Percentiles rank a stretch among this genome's conserved stretches.
These are phyloP conservation scores for Setipinna tenuifilis DNA, from an alignment of 2,797 vertebrate genomes.

Conservation along the genomic window DNA sequence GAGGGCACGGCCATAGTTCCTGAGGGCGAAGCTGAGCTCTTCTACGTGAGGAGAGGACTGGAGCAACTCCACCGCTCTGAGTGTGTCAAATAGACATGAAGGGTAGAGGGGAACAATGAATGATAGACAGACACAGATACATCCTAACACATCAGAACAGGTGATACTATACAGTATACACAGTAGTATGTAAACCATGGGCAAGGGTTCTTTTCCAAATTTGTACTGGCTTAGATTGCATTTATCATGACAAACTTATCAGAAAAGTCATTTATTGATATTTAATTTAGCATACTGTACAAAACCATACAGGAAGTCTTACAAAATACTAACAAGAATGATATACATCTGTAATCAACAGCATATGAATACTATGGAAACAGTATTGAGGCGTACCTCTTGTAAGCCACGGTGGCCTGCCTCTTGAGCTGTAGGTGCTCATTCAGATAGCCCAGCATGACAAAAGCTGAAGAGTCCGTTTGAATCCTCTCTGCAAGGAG, in stretches of 20 bases:
- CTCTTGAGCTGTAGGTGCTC: conserved; percentile 87
- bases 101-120: background rate
- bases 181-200: no score
- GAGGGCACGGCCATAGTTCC: conserved; percentile 85
- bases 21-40: conserved; percentile 76
- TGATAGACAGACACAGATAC: conserved; percentile 13
- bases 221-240: no score
- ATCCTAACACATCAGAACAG: conserved; percentile 1
- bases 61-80: conserved; percentile 85
- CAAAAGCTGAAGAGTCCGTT: conserved; percentile 85
- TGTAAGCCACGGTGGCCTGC: conserved; percentile 86
- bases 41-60: conserved; percentile 73
- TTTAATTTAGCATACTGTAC: no score
- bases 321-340: background rate
- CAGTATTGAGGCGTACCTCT: conserved; percentile 74
- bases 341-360: background rate
- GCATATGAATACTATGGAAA: background rate
- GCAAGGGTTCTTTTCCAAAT: no score
- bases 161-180: background rate
- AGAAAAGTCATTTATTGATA: no score
- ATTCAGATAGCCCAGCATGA: conserved; percentile 93
- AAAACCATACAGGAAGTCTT: background rate
- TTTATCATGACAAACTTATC: no score
- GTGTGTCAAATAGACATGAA: conserved; percentile 35
- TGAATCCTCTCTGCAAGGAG: conserved; percentile 86